phyloP scores from a whole-genome alignment of 92 coral and sea anemone genomes.

The Palythoa grandis region DNA sequence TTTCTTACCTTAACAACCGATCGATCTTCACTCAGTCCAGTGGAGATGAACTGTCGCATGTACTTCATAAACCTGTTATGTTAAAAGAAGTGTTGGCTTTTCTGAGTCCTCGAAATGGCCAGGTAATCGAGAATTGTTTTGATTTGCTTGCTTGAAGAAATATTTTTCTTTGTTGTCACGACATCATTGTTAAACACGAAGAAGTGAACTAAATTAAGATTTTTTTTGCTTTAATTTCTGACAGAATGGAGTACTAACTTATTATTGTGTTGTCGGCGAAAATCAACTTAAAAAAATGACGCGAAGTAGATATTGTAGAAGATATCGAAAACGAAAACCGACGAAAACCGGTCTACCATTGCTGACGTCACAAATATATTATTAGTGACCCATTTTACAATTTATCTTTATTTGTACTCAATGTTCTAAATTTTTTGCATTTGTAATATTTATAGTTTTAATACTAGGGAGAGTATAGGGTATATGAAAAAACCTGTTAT shows the following conservation, averaged over 20 bases:
- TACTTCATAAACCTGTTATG: conserved; percentile 84
- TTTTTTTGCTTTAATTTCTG: neutral
- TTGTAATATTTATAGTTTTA: too few relatives aligned
- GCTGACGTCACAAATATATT: neutral
- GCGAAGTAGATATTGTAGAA: neutral
- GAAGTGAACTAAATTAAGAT: neutral
- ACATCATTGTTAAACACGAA: neutral
- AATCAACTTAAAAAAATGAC: neutral
- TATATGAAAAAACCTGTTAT: too few relatives aligned
- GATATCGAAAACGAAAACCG: neutral
- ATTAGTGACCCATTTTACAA: neutral
- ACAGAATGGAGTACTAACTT: neutral
- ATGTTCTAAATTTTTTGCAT: too few relatives aligned
- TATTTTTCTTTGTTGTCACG: conserved; percentile 9
- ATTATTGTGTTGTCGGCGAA: neutral
- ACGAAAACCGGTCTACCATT: neutral
- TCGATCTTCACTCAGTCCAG: conserved; percentile 63
- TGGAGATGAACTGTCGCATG: conserved; percentile 54
- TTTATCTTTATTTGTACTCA: too few relatives aligned
- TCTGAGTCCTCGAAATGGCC: conserved; percentile 78
- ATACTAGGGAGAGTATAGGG: too few relatives aligned
- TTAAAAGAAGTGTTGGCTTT: conserved; percentile 80
- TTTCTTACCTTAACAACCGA: conserved; percentile 63
- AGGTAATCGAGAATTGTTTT: conserved; percentile 52
- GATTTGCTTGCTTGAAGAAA: neutral